Base-by-base conservation (phyloP, 2,113 vertebrate genomes). In the Sarotherodon lohbergeri region DNA sequence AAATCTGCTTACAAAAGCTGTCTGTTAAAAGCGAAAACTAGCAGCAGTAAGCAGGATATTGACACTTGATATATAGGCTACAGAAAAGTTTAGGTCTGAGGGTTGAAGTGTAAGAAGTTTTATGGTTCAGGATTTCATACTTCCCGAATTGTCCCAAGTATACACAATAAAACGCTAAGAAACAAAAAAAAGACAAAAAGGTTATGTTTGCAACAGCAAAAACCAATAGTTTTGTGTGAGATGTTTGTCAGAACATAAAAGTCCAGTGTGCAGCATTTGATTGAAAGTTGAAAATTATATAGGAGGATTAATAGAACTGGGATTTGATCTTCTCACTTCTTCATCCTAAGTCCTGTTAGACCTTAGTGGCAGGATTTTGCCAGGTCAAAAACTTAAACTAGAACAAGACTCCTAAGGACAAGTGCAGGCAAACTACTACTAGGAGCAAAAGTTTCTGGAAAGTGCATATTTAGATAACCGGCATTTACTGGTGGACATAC, bases 1-100 rank as follows among this genome's bases (percentile, higher is more conserved):
- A 81, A 79, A 56, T 80, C 7, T 79, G 32, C 32, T 81, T 91
- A 24, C 22, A 80, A 85, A 91, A 90, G 61, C 82, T 89, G 80
- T 90, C 36, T 78, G 24, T 54, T 79, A 46, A 88, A 82, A 80
- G 85, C 79, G 3, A 80, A 85, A 48, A 78, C 29, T 57, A 41
- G 29, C 43, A 57, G 8, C 80, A 36, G 32, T 80, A 12, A 39
- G 55, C 43, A 43, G 81, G 81, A 82, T 43, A 13, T 54, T 32
- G 66, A 9, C 54, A 36, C 29, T 56, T 82, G 86, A 82, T 36
- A 34, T 73, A 73, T 46, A 68, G 11, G 19, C 61, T 13, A 68
- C 61, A 68, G 61, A 39, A 39, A 0, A 68, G 34, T 68, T 68
- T 68, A 68, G 34, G 61, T 68, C 61, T 22, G 11, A 76, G 36